phyloP scores from a whole-genome alignment of 2,888 invertebrate species.

The Drosophila pegasa region DNA sequence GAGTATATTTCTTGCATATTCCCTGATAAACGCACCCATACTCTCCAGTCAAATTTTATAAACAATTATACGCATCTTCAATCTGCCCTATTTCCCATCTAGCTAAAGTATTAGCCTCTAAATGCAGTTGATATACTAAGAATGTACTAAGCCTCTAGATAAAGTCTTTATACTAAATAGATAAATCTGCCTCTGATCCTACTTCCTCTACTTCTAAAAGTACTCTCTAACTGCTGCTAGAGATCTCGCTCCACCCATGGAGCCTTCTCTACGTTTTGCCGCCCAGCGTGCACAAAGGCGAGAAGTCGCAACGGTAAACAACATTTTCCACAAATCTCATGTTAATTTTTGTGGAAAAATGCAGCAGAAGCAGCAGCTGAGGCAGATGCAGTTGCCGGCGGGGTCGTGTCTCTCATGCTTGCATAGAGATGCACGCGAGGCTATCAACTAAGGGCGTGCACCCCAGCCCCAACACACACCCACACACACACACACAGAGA shows the following conservation, averaged over 20 bases:
- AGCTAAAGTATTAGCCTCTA: too few relatives aligned
- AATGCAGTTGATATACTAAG: not conserved
- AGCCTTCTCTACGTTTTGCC: not conserved
- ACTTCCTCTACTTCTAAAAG: not conserved
- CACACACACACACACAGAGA: constrained; percentile 10
- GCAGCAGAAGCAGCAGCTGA: constrained; percentile 20
- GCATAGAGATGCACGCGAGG: constrained; percentile 21
- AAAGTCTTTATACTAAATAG: too few relatives aligned
- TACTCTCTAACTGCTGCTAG: not conserved
- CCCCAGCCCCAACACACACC: constrained; percentile 6
- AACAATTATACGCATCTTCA: too few relatives aligned
- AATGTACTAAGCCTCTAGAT: not conserved
- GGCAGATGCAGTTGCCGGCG: constrained; percentile 46
- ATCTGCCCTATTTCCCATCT: too few relatives aligned
- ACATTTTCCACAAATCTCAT: constrained; percentile 51
- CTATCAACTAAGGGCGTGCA: constrained; percentile 22
- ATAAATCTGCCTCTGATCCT: too few relatives aligned
- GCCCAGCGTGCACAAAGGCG: constrained; percentile 6
- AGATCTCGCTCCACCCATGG: not conserved
- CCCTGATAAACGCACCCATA: too few relatives aligned
- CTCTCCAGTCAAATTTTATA: too few relatives aligned
- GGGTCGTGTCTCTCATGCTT: constrained; percentile 18
- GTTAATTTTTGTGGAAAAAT: constrained; percentile 55
- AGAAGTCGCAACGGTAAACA: constrained; percentile 29
- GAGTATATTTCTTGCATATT: too few relatives aligned